Base-by-base conservation (phyloP, 1,140 invertebrate genomes). In the Drosophila bipectinata region DNA sequence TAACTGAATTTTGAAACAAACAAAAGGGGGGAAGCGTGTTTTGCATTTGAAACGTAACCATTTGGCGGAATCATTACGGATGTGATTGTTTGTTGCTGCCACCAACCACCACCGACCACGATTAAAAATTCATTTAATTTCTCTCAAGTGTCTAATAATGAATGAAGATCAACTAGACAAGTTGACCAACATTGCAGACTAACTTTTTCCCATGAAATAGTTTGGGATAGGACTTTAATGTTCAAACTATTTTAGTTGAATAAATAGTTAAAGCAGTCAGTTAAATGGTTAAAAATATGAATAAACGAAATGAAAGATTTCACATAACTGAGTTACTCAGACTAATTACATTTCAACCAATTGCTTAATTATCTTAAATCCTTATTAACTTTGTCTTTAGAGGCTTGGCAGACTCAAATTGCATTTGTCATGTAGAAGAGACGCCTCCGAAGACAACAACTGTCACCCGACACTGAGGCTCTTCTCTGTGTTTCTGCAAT, bases 61-160 rank as follows among this genome's bases (percentile, higher is more conserved):
- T 58, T 69, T 75, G 32, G 6, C 48, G 21, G 45, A 66, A 66
- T 85, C 71, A 79, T 83, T 84, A 79, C 49, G 56, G 4, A 52
- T 44, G 45, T 37, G 53, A 83, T 83, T 82, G 74, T 82, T 54
- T 58, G 54, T 34, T 48, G 34, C 15, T 12, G 18, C 26, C 34
- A 48, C n/a, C 28, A 18, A 30, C 32, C 15, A n/a, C 47, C 62
- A 54, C 52, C 24, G 45, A 49, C 52, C 5, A n/a, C 67, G 41
- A 81, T 87, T 87, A 87, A 59, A 72, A 76, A 72, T 85, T 78
- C 78, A 85, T 85, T 78, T 58, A 30, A 69, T 54, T 49, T 63
- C 30, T 34, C 34, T 49, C 51, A 32, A 49, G 52, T 18, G 64
- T 48, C 58, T 67, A 76, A 76, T 79, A 84, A 84, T 76, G 62